phyloP scores from a whole-genome alignment of 1,140 invertebrate species.

The Anagrus nilaparvatae region DNA sequence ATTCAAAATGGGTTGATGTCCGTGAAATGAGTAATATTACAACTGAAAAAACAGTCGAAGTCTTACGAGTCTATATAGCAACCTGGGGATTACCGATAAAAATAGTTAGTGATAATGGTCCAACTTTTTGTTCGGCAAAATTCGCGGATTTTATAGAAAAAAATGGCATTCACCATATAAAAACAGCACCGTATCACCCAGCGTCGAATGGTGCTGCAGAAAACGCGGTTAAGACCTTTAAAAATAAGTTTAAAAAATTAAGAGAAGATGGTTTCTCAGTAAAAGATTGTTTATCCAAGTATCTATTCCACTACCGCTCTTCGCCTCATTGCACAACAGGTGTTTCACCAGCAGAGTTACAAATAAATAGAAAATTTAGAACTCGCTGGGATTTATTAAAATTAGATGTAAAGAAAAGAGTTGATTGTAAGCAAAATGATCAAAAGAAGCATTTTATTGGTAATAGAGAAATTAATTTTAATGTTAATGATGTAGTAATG shows the following conservation, averaged over 20 bases:
- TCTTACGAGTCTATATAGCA: conserved; percentile 17
- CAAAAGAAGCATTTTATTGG: conserved; percentile 15
- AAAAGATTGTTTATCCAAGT: conserved; percentile 12
- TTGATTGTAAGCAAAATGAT: conserved; percentile 7
- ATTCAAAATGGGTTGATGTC: conserved; percentile 19
- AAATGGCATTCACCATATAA: conserved; percentile 14
- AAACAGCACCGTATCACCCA: conserved; percentile 15
- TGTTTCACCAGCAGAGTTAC: conserved; percentile 14
- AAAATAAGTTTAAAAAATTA: conserved; percentile 16
- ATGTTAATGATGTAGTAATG: conserved; percentile 11
- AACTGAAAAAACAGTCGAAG: conserved; percentile 10
- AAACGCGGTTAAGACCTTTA: conserved; percentile 18
- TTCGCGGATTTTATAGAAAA: conserved; percentile 9
- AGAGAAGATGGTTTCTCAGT: too few species aligned
- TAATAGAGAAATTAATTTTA: conserved; percentile 14
- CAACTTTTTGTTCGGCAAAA: conserved; percentile 10
- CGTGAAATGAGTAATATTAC: conserved; percentile 13
- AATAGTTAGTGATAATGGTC: conserved; percentile 17
- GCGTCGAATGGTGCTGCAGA: conserved; percentile 15
- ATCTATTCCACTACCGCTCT: conserved; percentile 12
- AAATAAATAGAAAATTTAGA: conserved; percentile 12
- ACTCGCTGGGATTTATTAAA: conserved; percentile 15
- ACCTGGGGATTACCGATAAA: conserved; percentile 17
- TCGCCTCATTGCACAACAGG: conserved; percentile 18
- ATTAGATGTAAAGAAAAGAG: conserved; percentile 7